Conservation (phyloP, 2,113 vertebrate genomes). For the human (Homo sapiens) region DNA sequence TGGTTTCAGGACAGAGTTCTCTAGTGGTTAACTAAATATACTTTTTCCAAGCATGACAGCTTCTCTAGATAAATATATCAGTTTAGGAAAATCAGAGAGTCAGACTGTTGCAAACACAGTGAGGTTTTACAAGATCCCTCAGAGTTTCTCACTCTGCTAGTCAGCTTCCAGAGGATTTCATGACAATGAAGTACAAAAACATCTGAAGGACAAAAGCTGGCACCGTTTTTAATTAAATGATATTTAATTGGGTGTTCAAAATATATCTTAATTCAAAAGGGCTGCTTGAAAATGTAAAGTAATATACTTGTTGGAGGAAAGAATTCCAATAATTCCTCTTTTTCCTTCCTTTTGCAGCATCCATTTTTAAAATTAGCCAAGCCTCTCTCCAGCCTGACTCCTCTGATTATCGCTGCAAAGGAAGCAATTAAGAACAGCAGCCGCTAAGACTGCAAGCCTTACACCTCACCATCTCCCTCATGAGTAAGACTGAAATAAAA, state of each 20-base stretch:
- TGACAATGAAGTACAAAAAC: neutral
- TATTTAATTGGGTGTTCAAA: neutral
- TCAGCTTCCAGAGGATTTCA: slow-evolving; percentile 11
- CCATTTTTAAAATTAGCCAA: slow-evolving; percentile 99
- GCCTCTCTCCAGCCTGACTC: slow-evolving; percentile 98
- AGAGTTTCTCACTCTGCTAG: neutral
- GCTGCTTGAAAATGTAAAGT: slow-evolving; percentile 46
- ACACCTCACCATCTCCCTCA: slow-evolving; percentile 76
- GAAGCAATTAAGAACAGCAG: slow-evolving; percentile 99
- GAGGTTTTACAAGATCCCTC: neutral
- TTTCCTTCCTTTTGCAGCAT: slow-evolving; percentile 88
- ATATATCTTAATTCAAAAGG: neutral
- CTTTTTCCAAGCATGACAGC: neutral
- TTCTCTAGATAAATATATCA: neutral
- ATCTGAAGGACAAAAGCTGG: neutral
- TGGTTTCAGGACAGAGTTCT: slow-evolving; percentile 39
- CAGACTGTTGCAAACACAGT: neutral
- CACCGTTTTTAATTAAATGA: neutral
- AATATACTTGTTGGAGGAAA: slow-evolving; percentile 58
- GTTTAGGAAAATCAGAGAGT: slow-evolving; percentile 20
- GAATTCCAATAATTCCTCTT: slow-evolving; percentile 40
- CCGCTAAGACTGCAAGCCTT: slow-evolving; percentile 87
- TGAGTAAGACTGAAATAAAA: slow-evolving; percentile 83
- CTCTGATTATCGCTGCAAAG: slow-evolving; percentile 99
- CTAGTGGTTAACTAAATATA: neutral